These are phyloP conservation scores for Lutraria rhynchaena DNA, from an alignment of 1,140 invertebrate species.

Conservation along the genomic window DNA sequence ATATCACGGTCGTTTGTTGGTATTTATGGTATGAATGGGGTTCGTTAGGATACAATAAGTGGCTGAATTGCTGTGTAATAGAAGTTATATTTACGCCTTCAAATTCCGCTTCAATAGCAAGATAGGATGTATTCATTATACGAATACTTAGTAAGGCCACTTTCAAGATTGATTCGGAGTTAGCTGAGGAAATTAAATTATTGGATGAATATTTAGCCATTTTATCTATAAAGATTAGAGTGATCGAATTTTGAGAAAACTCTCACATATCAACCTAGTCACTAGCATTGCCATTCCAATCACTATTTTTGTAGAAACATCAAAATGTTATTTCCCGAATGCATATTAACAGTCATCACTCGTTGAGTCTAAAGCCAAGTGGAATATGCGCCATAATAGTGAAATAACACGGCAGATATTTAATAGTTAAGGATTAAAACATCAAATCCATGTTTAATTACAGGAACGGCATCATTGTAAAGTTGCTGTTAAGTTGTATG, in stretches of 20 bases:
- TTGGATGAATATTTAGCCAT: conserved; percentile 11
- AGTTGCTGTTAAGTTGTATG: too few relatives aligned
- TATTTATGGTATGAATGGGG: conserved; percentile 14
- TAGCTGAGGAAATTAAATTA: conserved; percentile 21
- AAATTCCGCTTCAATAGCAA: conserved; percentile 3
- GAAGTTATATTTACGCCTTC: conserved; percentile 13
- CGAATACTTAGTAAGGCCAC: background rate
- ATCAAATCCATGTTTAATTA: too few relatives aligned
- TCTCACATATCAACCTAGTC: background rate
- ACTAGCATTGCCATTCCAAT: background rate
- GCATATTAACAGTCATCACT: background rate
- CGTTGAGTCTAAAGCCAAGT: background rate
- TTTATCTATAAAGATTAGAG: background rate
- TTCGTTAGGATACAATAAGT: conserved; percentile 22
- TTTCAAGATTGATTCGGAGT: conserved; percentile 6
- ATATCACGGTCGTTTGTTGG: conserved; percentile 15
- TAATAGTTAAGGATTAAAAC: too few relatives aligned
- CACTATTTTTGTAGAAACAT: background rate
- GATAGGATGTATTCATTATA: conserved; percentile 13
- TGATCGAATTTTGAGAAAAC: background rate
- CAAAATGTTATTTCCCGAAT: background rate
- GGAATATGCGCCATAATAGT: background rate
- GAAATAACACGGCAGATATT: too few relatives aligned
- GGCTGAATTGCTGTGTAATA: conserved; percentile 2
- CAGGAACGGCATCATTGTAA: too few relatives aligned